Conservation (phyloP, 2,113 vertebrate species). For the Myiozetetes cayanensis region DNA sequence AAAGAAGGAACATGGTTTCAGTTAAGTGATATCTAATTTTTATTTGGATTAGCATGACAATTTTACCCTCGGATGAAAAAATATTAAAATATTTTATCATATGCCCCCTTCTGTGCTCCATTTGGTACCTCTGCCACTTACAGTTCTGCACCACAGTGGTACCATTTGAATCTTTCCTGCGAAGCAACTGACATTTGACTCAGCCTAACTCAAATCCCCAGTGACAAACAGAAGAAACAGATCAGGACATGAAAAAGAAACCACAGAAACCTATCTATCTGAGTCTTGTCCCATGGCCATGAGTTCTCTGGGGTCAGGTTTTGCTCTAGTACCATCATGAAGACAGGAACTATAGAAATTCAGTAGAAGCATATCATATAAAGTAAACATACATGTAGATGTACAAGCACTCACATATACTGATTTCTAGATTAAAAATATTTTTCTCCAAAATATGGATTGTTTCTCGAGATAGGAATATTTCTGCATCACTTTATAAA, state of each 20-base stretch:
- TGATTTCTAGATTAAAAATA: neutral
- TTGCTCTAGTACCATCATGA: neutral
- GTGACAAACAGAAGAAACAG: neutral
- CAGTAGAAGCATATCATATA: neutral
- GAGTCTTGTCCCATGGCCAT: neutral
- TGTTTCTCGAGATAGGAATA: neutral
- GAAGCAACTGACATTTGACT: neutral
- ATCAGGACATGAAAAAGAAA: neutral
- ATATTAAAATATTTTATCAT: neutral
- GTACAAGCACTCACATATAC: neutral
- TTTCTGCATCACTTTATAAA: neutral
- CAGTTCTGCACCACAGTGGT: neutral
- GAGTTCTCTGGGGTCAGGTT: neutral
- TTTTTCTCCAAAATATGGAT: neutral
- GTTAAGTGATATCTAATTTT: neutral
- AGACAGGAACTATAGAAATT: neutral
- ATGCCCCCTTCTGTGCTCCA: neutral
- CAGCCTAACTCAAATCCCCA: neutral
- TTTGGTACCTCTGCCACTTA: neutral
- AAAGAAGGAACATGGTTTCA: slow-evolving; percentile 23
- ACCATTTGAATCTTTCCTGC: neutral
- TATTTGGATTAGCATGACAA: neutral
- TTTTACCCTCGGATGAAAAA: neutral
- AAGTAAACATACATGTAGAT: rapidly evolving
- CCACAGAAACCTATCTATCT: neutral